Base-by-base conservation (phyloP, 2,113 vertebrate species). In the Onychorhynchus coronatus region DNA sequence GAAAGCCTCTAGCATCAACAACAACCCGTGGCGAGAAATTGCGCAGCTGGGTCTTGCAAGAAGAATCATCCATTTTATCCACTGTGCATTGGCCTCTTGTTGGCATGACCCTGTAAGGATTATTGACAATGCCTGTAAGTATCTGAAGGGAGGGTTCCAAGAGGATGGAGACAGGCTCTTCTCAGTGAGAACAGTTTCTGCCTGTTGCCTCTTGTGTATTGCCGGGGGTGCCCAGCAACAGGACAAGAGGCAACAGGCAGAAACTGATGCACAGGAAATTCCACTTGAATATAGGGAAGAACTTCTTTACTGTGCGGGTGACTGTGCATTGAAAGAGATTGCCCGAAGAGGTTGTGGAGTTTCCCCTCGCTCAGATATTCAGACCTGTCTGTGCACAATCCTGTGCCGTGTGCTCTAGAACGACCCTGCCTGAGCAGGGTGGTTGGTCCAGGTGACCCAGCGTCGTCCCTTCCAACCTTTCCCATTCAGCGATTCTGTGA, bases 31-130 rank as follows among this genome's bases (percentile, higher is more conserved):
- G 24, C 0, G 1, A 72, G 9, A 41, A 65, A 33, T 2, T 9
- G 22, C 44, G 10, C 58, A 5, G 33, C 30, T 28, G 17, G 3
- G 18, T 9, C 70, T 49, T 6, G 22, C 14, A 31, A 1, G 4
- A 79, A 53, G 25, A 53, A 53, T 8, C 4, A 18, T 3, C 33
- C 1, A 1, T 9, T 59, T 44, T 3, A 47, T 12, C 18, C 4
- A 1, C 2, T 12, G 10, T 19, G 5, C 23, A 18, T 5, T 1
- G 5, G 24, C 28, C 33, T 46, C 13, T 59, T 11, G 11, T 14
- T 15, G 46, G 7, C 62, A 5, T 0, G 8, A 42, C 30, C 41
- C 41, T 20, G 22, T 16, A 55, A 55, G 61, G 41, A 55, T 9
- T 31, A n/a, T 8, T 31, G 41, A 30, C 18, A 70, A 62, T 22